These are phyloP conservation scores for Bradypodion pumilum DNA, from an alignment of 2,797 vertebrate species.

Conservation along the genomic window DNA sequence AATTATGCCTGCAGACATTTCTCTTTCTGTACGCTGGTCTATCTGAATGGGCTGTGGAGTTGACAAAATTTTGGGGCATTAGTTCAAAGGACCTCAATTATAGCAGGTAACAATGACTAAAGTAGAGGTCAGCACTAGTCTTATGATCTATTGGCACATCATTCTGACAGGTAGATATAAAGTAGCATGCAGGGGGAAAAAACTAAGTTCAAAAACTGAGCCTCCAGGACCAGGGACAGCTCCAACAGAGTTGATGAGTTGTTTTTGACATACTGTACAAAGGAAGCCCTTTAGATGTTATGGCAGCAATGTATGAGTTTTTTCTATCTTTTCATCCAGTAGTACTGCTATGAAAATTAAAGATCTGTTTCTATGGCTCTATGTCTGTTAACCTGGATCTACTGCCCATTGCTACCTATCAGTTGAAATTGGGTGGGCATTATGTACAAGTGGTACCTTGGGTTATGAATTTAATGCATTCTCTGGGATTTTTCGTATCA, in stretches of 20 bases:
- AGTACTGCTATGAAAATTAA: not conserved
- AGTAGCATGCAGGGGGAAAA: not conserved
- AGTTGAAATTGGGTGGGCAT: not conserved
- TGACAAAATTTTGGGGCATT: not conserved
- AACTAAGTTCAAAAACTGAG: not conserved
- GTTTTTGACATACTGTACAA: not conserved
- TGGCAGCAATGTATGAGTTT: not conserved
- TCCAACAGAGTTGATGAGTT: not conserved
- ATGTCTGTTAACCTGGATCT: not conserved
- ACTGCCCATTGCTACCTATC: not conserved
- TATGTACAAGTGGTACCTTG: too few species aligned
- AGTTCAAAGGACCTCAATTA: not conserved
- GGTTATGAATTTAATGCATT: too few species aligned
- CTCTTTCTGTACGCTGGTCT: not conserved
- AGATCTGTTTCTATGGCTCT: not conserved
- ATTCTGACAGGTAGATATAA: not conserved
- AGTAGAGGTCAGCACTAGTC: not conserved
- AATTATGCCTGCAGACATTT: not conserved
- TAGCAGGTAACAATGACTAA: not conserved
- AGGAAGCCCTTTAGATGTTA: not conserved
- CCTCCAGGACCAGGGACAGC: slow-evolving; percentile 20
- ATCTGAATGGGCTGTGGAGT: not conserved
- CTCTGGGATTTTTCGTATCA: too few species aligned
- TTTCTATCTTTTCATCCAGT: not conserved
- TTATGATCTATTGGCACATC: not conserved